Base-by-base conservation (phyloP, 2,888 invertebrate species). In the Thereva nobilitata region DNA sequence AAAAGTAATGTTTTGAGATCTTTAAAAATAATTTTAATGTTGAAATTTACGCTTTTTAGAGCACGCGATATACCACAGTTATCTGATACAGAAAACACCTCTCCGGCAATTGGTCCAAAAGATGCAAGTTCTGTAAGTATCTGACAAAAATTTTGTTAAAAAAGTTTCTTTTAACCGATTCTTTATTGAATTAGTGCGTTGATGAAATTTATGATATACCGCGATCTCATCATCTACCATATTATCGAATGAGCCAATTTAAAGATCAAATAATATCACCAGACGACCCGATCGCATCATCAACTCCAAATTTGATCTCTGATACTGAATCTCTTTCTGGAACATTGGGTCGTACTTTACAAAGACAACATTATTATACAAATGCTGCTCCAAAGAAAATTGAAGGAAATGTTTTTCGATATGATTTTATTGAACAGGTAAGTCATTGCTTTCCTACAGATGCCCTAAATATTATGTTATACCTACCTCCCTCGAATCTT, bases 181-280 rank as follows among this genome's bases (percentile, higher is more conserved):
- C 35, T 59, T 5, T n/a, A 45, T 59, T 2, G 35, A 69, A 70
- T 7, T 63, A 74, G 74, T 72, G 68, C 54, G 79, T 81, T 64
- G 81, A 81, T 64, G 87, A 88, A 74, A 87, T 85, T 75, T 89
- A 89, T 73, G 90, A 90, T 76, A 87, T 89, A 79, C 89, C 89
- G 12, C 83, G 89, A 70, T 87, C 88, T 38, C 88, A 88, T 77
- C 84, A 86, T 75, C 76, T 79, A 67, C 80, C 82, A 64, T 81
- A 81, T 68, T 77, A 78, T 65, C 81, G 82, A 71, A 74, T 80
- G 71, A 74, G 74, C 12, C 75, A 78, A 70, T 67, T 78, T 66
- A 72, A 78, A 63, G 74, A 77, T 66, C 59, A 67, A 4, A n/a
- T 41, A 12, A 7, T 64, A 8, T 69, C 69, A 3, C 67, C 69